Conservation (phyloP, 1,140 invertebrate species). For the Cotesia chilonis region DNA sequence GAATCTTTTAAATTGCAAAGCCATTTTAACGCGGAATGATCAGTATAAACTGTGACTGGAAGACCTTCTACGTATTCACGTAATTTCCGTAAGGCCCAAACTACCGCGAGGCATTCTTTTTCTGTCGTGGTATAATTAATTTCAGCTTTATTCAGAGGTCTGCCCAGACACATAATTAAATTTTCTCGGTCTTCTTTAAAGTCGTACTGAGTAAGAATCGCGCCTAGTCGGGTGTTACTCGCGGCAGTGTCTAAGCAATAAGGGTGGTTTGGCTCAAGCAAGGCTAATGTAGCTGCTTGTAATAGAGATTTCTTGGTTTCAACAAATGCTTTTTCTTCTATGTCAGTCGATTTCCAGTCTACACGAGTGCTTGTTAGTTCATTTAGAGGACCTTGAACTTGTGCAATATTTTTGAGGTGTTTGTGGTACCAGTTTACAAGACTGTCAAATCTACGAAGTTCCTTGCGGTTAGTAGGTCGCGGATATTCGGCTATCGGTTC, state of each 20-base stretch:
- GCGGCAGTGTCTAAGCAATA: background rate
- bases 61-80: background rate
- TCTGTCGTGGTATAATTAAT: conserved; percentile 1
- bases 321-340: background rate
- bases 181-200: background rate
- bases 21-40: background rate
- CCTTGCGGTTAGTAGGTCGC: too few species aligned
- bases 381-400: background rate
- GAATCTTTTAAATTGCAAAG: background rate
- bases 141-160: background rate
- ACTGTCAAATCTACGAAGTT: background rate
- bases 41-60: background rate
- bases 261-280: background rate
- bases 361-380: background rate
- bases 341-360: too few species aligned
- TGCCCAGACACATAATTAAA: background rate
- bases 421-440: background rate
- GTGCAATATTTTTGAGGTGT: background rate
- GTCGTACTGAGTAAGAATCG: background rate
- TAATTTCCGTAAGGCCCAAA: background rate
- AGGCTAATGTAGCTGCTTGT: background rate
- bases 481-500: too few species aligned
- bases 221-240: background rate
- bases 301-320: background rate
- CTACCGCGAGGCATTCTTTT: conserved; percentile 1